Percentiles rank a stretch among this genome's conserved stretches.
These are phyloP conservation scores for Diorhabda sublineata DNA, from an alignment of 1,140 invertebrate genomes.

Conservation along the genomic window DNA sequence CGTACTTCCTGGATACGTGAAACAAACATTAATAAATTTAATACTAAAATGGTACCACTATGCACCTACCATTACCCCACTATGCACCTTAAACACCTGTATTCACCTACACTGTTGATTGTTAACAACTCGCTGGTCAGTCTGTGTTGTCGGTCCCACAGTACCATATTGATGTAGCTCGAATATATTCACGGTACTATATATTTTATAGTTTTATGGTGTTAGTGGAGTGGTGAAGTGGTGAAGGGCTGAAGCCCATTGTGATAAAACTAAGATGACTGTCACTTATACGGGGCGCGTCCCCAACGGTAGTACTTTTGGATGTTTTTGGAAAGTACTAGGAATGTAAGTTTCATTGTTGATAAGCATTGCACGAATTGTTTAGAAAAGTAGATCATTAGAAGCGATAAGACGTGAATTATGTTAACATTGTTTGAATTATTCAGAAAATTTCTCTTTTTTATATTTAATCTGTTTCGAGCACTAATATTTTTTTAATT, in stretches of 20 bases:
- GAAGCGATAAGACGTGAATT: not conserved
- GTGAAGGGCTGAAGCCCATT: conserved; percentile 10
- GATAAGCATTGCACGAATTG: not conserved
- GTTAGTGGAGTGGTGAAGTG: conserved; percentile 15
- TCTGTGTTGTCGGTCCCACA: conserved; percentile 1
- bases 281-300: conserved; percentile 84
- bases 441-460: not conserved
- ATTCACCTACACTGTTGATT: conserved; percentile 26
- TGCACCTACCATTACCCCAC: conserved; percentile 20
- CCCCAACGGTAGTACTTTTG: conserved; percentile 84
- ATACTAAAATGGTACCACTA: not conserved
- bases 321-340: conserved; percentile 68
- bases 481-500: too few relatives aligned
- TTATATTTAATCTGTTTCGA: not conserved
- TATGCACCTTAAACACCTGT: conserved; percentile 19
- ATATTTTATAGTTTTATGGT: conserved; percentile 9
- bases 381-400: not conserved
- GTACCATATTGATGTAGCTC: too few relatives aligned
- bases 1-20: not conserved
- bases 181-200: not conserved
- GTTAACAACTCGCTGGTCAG: conserved; percentile 5
- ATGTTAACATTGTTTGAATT: not conserved
- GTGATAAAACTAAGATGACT: conserved; percentile 58
- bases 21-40: not conserved
- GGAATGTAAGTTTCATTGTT: conserved; percentile 34